Percentiles rank a stretch among this genome's conserved stretches.
Evolutionary conservation across 2,797 vertebrate species (phyloP).

Genomic region (Craterocephalus amniculus): DNA sequence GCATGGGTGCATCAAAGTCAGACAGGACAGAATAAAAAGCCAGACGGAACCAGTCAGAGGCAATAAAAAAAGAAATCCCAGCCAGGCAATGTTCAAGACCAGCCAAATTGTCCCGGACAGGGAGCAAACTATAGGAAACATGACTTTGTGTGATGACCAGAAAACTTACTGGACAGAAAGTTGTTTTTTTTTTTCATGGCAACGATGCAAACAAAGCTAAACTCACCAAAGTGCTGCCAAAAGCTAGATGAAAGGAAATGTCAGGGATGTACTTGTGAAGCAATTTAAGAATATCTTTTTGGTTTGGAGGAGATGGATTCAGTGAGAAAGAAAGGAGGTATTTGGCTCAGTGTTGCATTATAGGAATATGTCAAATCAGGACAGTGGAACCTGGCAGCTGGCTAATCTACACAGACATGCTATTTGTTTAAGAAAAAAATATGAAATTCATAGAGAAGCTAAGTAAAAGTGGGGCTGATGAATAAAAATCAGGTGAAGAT

Average conservation of each 20-base stretch:
- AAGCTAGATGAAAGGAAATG: slow-evolving; percentile 3
- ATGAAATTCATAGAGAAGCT: slow-evolving; percentile 18
- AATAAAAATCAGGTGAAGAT: slow-evolving; percentile 34
- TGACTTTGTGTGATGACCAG: slow-evolving; percentile 62
- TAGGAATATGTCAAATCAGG: slow-evolving; percentile 41
- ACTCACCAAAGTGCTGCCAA: slow-evolving; percentile 1
- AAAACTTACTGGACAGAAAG: slow-evolving; percentile 50
- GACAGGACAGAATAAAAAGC: slow-evolving; percentile 55
- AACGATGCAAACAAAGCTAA: not conserved
- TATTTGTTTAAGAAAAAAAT: slow-evolving; percentile 45
- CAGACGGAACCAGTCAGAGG: slow-evolving; percentile 62
- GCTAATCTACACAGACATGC: slow-evolving; percentile 32
- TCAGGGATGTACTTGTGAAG: slow-evolving; percentile 2
- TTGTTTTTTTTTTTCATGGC: slow-evolving; percentile 45
- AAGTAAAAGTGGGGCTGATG: slow-evolving; percentile 16
- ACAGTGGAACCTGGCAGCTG: slow-evolving; percentile 30
- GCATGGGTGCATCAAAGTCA: slow-evolving; percentile 43
- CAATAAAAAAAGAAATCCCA: slow-evolving; percentile 56
- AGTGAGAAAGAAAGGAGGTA: slow-evolving; percentile 15
- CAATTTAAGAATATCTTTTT: slow-evolving; percentile 20
- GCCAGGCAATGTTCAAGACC: slow-evolving; percentile 55
- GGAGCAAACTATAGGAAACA: slow-evolving; percentile 57
- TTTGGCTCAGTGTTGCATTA: slow-evolving; percentile 37
- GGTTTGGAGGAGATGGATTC: slow-evolving; percentile 15
- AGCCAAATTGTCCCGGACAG: slow-evolving; percentile 60